phyloP scores from a whole-genome alignment of 1,140 invertebrate genomes.

The Kradibia gibbosae region DNA sequence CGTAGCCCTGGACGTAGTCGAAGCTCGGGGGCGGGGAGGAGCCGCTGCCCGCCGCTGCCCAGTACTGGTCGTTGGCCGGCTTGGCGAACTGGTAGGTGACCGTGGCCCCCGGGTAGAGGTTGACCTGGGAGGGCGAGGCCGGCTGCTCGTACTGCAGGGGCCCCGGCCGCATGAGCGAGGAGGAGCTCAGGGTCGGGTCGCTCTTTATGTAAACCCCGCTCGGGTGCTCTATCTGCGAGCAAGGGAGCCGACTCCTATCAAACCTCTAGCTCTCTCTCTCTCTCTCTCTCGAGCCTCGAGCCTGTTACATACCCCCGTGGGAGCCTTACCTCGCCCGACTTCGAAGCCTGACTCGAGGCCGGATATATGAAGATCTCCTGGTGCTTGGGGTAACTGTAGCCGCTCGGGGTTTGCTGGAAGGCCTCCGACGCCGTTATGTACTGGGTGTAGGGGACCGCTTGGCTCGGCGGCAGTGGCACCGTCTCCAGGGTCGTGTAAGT shows the following conservation, averaged over 20 bases:
- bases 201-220: constrained; percentile 70
- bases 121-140: constrained; percentile 74
- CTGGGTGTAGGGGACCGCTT: constrained; percentile 65
- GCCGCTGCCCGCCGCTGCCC: constrained; percentile 57
- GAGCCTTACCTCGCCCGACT: constrained; percentile 63
- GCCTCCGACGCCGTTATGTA: constrained; percentile 61
- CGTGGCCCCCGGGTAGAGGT: constrained; percentile 72
- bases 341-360: constrained; percentile 59
- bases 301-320: no score
- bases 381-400: constrained; percentile 65
- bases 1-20: constrained; percentile 55
- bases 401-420: constrained; percentile 59
- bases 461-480: constrained; percentile 61
- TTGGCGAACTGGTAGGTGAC: constrained; percentile 68
- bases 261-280: no score
- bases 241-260: no score
- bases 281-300: no score
- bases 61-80: constrained; percentile 60
- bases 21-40: constrained; percentile 58
- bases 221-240: constrained; percentile 67
- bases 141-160: constrained; percentile 74
- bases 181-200: constrained; percentile 75
- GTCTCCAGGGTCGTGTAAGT: constrained; percentile 70
- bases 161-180: constrained; percentile 69
- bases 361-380: constrained; percentile 64